phyloP scores from a whole-genome alignment of 2,888 invertebrate species.

The Synergus laeviventris region DNA sequence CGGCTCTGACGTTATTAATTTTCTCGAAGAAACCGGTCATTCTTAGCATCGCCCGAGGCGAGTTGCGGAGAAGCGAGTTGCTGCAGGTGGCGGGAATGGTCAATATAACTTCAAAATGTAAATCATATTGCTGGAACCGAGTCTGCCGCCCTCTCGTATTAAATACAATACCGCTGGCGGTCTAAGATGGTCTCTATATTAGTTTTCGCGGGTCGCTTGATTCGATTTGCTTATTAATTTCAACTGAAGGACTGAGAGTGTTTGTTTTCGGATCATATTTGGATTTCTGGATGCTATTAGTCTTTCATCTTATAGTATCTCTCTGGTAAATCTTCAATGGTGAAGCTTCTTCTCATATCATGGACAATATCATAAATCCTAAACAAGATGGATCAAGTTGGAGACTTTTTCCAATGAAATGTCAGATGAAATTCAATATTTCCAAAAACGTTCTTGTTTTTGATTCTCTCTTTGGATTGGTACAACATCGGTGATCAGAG shows the following conservation, averaged over 20 bases:
- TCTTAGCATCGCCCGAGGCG: conserved; percentile 61
- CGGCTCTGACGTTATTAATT: conserved; percentile 66
- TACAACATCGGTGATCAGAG: conserved; percentile 42
- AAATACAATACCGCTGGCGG: conserved; percentile 53
- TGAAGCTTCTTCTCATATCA: background rate
- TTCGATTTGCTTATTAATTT: conserved; percentile 58
- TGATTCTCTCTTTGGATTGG: background rate
- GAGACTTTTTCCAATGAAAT: background rate
- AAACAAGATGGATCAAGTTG: background rate
- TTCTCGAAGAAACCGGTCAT: conserved; percentile 68
- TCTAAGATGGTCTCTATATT: conserved; percentile 56
- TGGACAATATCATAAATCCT: background rate
- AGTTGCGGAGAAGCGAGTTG: conserved; percentile 61
- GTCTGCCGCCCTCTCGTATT: conserved; percentile 56
- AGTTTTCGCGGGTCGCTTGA: conserved; percentile 59
- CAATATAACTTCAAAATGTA: conserved; percentile 75
- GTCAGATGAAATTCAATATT: background rate
- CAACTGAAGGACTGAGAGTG: conserved; percentile 31
- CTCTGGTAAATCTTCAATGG: too few relatives aligned
- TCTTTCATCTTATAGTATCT: background rate
- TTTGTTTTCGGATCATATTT: conserved; percentile 12
- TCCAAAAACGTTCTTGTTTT: background rate
- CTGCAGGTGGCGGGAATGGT: conserved; percentile 75
- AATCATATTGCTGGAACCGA: conserved; percentile 73
- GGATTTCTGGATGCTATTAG: background rate